phyloP scores from a whole-genome alignment of 92 coral and sea anemone genomes.

The Paramuricea clavata region DNA sequence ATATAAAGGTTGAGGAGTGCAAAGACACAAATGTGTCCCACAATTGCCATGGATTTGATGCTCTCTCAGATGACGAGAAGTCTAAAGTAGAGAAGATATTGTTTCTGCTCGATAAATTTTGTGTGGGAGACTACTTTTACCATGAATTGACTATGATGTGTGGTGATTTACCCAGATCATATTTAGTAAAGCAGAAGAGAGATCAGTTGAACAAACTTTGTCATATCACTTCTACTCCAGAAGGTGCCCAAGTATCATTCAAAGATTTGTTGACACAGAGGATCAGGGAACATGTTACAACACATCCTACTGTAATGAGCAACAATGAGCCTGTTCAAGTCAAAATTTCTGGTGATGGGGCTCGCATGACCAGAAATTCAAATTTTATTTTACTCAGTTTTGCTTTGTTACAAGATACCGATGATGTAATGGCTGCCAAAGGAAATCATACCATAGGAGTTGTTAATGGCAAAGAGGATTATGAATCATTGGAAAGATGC shows the following conservation, averaged over 20 bases:
- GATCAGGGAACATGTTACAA: neutral
- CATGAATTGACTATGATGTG: too few relatives aligned
- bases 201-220: too few relatives aligned
- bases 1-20: too few relatives aligned
- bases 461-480: slow-evolving; percentile 30
- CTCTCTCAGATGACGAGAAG: too few relatives aligned
- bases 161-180: too few relatives aligned
- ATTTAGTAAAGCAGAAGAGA: too few relatives aligned
- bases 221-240: slow-evolving; percentile 32
- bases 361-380: slow-evolving; percentile 69
- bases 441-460: slow-evolving; percentile 52
- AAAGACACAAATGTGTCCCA: too few relatives aligned
- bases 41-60: too few relatives aligned
- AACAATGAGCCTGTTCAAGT: slow-evolving; percentile 48
- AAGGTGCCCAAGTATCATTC: slow-evolving; percentile 68
- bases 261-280: slow-evolving; percentile 36
- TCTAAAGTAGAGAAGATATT: too few relatives aligned
- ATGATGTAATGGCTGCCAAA: slow-evolving; percentile 65
- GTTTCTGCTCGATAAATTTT: too few relatives aligned
- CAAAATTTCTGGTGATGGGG: slow-evolving; percentile 73
- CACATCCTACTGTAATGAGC: slow-evolving; percentile 11
- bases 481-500: slow-evolving; percentile 52
- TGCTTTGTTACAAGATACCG: slow-evolving; percentile 55
- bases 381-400: slow-evolving; percentile 63
- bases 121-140: too few relatives aligned